Conservation (phyloP, 1,140 invertebrate genomes). For the Tetraneura akinire region DNA sequence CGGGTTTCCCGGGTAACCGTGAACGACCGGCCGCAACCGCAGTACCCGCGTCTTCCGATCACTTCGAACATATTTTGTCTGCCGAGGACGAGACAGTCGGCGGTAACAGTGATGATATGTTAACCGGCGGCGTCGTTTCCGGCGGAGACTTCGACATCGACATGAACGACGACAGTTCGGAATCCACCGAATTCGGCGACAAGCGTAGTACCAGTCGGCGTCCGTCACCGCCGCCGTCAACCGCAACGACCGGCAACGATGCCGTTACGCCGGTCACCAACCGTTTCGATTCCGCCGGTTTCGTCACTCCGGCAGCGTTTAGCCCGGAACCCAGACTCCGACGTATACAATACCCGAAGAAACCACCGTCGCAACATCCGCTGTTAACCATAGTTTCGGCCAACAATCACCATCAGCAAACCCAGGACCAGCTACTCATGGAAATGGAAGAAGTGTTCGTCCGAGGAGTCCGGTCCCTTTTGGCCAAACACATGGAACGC, state of each 20-base stretch:
- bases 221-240: not conserved
- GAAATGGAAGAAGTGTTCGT: conserved; percentile 84
- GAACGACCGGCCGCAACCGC: not conserved
- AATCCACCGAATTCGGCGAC: not conserved
- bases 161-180: conserved; percentile 56
- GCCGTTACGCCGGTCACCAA: not conserved
- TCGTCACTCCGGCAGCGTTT: not conserved
- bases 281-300: not conserved
- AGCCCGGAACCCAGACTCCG: conserved; percentile 12
- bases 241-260: not conserved
- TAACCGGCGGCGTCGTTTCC: not conserved
- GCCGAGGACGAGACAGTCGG: conserved; percentile 55
- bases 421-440: conserved; percentile 28
- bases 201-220: not conserved
- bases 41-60: conserved; percentile 39
- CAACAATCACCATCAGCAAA: not conserved
- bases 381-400: not conserved
- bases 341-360: not conserved
- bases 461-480: conserved; percentile 73
- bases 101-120: conserved; percentile 55
- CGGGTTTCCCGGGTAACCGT: not conserved
- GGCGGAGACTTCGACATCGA: conserved; percentile 54
- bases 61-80: conserved; percentile 58
- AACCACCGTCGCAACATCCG: not conserved
- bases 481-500: conserved; percentile 80